Conservation (phyloP, 2,888 invertebrate genomes). For the Synergus umbraculus region DNA sequence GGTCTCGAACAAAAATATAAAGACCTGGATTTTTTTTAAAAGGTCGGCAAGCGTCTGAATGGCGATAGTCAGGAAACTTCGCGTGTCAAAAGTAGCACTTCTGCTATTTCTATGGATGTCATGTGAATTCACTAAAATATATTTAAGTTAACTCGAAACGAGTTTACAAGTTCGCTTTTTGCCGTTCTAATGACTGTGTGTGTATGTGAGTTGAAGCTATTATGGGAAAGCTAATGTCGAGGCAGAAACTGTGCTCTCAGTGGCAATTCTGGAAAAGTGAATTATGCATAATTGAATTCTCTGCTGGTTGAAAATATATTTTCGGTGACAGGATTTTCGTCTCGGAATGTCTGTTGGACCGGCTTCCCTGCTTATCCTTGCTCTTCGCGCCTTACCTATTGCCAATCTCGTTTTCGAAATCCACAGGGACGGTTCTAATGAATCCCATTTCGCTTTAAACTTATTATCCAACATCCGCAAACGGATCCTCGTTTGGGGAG, state of each 20-base stretch:
- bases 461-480: slow-evolving; percentile 11
- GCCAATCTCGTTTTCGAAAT: slow-evolving; percentile 69
- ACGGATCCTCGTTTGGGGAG: neutral
- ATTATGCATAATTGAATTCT: slow-evolving; percentile 68
- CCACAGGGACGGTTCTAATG: slow-evolving; percentile 50
- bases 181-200: slow-evolving; percentile 43
- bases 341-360: slow-evolving; percentile 63
- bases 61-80: neutral
- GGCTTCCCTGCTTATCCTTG: slow-evolving; percentile 62
- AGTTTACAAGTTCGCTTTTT: neutral
- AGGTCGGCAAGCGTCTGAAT: neutral
- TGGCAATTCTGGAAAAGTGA: slow-evolving; percentile 60
- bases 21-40: too few species aligned
- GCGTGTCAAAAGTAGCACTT: neutral
- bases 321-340: slow-evolving; percentile 64
- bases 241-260: slow-evolving; percentile 49
- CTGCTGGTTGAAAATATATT: slow-evolving; percentile 68
- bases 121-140: neutral
- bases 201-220: slow-evolving; percentile 68
- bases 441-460: slow-evolving; percentile 33
- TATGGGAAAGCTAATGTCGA: slow-evolving; percentile 63
- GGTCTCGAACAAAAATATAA: too few species aligned
- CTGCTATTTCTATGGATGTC: neutral
- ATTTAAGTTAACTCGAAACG: slow-evolving; percentile 15
- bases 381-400: slow-evolving; percentile 54